Conservation (phyloP, 2,888 invertebrate species). For the Podotricha telesiphe region DNA sequence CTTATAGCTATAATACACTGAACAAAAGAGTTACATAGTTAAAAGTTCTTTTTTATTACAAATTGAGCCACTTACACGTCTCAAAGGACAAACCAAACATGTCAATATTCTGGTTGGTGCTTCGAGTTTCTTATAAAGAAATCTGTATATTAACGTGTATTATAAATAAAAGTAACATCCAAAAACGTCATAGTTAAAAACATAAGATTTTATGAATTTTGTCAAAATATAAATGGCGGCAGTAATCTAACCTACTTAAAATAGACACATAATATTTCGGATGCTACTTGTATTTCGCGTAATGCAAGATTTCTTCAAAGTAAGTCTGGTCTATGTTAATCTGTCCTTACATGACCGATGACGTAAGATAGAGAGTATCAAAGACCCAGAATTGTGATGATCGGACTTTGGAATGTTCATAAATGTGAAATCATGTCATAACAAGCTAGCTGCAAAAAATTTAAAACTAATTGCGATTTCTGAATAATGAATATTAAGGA, state of each 20-base stretch:
- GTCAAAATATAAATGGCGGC: too few species aligned
- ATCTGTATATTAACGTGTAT: conserved; percentile 12
- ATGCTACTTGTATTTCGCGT: conserved; percentile 7
- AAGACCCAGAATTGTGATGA: conserved; percentile 14
- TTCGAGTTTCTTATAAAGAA: conserved; percentile 22
- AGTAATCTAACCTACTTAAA: too few species aligned
- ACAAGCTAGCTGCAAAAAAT: conserved; percentile 13
- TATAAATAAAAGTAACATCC: not conserved
- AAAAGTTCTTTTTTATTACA: conserved; percentile 30
- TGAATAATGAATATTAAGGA: not conserved
- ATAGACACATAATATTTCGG: not conserved
- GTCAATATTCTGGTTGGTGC: conserved; percentile 18
- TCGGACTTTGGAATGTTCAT: conserved; percentile 26
- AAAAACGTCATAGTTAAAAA: not conserved
- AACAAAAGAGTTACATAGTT: conserved; percentile 22
- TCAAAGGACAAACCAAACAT: conserved; percentile 31
- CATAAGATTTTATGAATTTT: not conserved
- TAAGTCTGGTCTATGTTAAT: conserved; percentile 7
- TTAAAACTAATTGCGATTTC: not conserved
- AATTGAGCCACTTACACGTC: conserved; percentile 33
- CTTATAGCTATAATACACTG: conserved; percentile 26
- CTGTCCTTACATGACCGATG: conserved; percentile 3
- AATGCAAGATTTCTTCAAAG: conserved; percentile 1
- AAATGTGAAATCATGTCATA: conserved; percentile 3
- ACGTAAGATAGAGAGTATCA: conserved; percentile 23